Evolutionary conservation across 2,797 vertebrate species (phyloP).

Genomic region (Adelosebastes latens): DNA sequence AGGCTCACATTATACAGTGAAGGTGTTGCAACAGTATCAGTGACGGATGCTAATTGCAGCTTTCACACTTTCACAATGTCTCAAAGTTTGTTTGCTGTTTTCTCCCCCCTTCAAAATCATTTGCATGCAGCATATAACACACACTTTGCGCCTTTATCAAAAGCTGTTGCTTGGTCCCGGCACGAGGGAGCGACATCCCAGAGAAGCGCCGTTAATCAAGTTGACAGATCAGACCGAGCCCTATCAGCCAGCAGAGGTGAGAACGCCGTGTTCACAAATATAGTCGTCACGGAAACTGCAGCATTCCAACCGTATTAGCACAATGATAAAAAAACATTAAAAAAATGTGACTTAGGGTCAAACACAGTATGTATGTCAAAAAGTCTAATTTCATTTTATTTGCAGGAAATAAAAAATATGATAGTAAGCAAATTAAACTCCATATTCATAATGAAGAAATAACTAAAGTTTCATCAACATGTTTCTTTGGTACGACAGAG

Average conservation of each 20-base stretch:
- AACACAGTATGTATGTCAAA: not conserved
- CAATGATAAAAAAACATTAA: not conserved
- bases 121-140: slow-evolving; percentile 60
- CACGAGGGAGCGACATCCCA: slow-evolving; percentile 29
- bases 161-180: slow-evolving; percentile 60
- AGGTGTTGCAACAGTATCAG: slow-evolving; percentile 41
- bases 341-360: not conserved
- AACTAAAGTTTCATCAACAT: too few species aligned
- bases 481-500: too few species aligned
- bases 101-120: slow-evolving; percentile 22
- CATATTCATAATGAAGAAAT: too few species aligned
- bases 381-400: too few species aligned
- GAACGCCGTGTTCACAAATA: slow-evolving; percentile 12
- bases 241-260: slow-evolving; percentile 20
- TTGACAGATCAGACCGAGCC: slow-evolving; percentile 35
- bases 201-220: slow-evolving; percentile 49
- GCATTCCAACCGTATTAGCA: not conserved
- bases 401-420: too few species aligned
- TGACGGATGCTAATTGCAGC: slow-evolving; percentile 42
- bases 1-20: slow-evolving; percentile 20
- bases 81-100: slow-evolving; percentile 36
- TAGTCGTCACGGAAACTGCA: slow-evolving; percentile 25
- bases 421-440: too few species aligned
- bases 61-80: slow-evolving; percentile 30
- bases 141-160: slow-evolving; percentile 43